phyloP scores from a whole-genome alignment of 2,113 vertebrate genomes.

The Nettapus auritus region DNA sequence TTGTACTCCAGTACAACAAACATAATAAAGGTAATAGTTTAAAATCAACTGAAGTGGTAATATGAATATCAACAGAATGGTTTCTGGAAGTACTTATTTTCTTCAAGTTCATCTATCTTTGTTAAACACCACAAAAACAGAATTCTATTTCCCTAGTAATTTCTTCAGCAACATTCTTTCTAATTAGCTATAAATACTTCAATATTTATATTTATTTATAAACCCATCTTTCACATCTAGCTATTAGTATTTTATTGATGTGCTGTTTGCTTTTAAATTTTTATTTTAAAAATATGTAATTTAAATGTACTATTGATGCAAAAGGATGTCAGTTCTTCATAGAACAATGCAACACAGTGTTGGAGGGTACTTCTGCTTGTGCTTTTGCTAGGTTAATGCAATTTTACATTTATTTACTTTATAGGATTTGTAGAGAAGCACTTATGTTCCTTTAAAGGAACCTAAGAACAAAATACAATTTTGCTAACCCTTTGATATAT shows the following conservation, averaged over 20 bases:
- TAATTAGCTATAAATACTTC: not conserved
- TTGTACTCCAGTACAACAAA: not conserved
- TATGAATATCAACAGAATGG: not conserved
- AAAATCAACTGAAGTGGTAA: not conserved
- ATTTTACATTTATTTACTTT: not conserved
- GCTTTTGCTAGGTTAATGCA: not conserved
- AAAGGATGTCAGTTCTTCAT: not conserved
- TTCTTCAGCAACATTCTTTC: not conserved
- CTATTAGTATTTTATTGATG: not conserved
- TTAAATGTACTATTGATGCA: not conserved
- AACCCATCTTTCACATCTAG: not conserved
- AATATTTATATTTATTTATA: not conserved
- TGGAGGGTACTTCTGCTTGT: fast-evolving
- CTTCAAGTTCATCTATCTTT: not conserved
- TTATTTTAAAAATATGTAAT: not conserved
- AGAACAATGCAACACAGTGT: not conserved
- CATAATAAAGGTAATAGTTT: not conserved
- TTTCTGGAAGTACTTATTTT: not conserved
- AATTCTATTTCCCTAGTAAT: not conserved
- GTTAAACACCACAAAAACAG: not conserved
- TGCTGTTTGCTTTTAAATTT: not conserved
- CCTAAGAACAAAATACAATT: not conserved
- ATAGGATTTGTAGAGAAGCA: not conserved
- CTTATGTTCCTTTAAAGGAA: not conserved
- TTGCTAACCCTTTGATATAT: not conserved